A percentile compares a stretch with the other conserved stretches of the same genome.
phyloP scores from a whole-genome alignment of 2,888 invertebrate species.

The Pristionchus arcanus region DNA sequence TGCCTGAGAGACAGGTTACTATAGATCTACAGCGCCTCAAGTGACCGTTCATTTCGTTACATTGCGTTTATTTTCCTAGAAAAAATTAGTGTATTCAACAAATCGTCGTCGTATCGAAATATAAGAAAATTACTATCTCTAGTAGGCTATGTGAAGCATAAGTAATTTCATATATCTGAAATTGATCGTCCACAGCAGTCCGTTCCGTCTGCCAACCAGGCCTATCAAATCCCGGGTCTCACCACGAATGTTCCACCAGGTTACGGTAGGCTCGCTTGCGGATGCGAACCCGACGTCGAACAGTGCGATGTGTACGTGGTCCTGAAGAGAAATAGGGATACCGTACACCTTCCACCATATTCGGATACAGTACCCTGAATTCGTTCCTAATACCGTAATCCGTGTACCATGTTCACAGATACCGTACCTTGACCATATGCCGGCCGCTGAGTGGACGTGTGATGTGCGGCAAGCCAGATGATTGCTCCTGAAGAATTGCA shows the following conservation, averaged over 20 bases:
- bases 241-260: slow-evolving; percentile 54
- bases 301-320: slow-evolving; percentile 55
- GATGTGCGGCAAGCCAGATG: slow-evolving; percentile 13
- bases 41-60: no score
- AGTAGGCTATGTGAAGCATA: no score
- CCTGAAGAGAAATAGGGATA: not conserved
- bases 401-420: no score
- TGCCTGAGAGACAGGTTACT: not conserved
- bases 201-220: not conserved
- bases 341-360: not conserved
- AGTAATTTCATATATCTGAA: no score
- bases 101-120: no score
- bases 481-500: slow-evolving; percentile 34
- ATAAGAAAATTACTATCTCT: no score
- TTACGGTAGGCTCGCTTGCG: slow-evolving; percentile 38
- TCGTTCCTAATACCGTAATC: no score
- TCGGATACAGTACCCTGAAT: not conserved
- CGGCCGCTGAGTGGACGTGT: slow-evolving; percentile 40
- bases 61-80: no score
- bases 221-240: not conserved
- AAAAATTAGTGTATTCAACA: no score
- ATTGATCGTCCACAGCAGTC: no score
- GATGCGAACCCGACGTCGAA: slow-evolving; percentile 54
- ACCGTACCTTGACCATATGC: slow-evolving; percentile 48
- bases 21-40: not conserved